Percentiles rank a stretch among this genome's conserved stretches.
Evolutionary conservation across 2,113 vertebrate species (phyloP).

Genomic region (Paedocypris sp.): DNA sequence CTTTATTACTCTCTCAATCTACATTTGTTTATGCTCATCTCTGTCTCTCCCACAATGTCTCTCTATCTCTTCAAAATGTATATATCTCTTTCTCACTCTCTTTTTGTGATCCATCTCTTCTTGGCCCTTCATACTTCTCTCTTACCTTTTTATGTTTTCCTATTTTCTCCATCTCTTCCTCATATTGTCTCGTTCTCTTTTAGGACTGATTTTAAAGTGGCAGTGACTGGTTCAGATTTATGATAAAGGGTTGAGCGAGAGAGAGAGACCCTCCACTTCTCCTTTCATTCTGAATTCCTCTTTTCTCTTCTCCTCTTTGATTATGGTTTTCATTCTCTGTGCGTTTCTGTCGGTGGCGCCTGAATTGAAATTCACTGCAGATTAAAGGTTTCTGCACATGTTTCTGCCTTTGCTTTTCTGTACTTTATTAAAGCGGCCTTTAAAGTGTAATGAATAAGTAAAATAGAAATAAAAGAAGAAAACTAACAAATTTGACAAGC

Average conservation of each 20-base stretch:
- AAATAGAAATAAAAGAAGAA: too few relatives aligned
- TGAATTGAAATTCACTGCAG: conserved; percentile 21
- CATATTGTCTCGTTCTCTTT: not conserved
- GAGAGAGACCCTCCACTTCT: conserved; percentile 10
- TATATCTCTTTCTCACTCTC: too few relatives aligned
- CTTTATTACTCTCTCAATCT: too few relatives aligned
- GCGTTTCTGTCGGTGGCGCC: conserved; percentile 15
- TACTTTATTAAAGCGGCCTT: not conserved
- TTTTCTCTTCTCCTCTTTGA: conserved; percentile 21
- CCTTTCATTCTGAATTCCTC: conserved; percentile 24
- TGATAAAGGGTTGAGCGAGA: conserved; percentile 35
- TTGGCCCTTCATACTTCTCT: not conserved
- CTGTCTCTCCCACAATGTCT: too few relatives aligned
- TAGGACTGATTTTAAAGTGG: too few relatives aligned
- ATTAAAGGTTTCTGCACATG: conserved; percentile 24
- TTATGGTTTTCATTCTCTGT: conserved; percentile 14
- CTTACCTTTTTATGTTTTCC: not conserved
- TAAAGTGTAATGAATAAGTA: too few relatives aligned
- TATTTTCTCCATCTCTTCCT: not conserved
- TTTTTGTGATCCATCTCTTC: too few relatives aligned
- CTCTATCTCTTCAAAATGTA: too few relatives aligned
- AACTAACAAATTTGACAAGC: too few relatives aligned
- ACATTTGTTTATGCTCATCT: too few relatives aligned
- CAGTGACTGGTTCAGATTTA: conserved; percentile 31
- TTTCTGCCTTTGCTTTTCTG: not conserved